These are phyloP conservation scores for Bombus superbus DNA, from an alignment of 1,140 invertebrate species.

Conservation along the genomic window DNA sequence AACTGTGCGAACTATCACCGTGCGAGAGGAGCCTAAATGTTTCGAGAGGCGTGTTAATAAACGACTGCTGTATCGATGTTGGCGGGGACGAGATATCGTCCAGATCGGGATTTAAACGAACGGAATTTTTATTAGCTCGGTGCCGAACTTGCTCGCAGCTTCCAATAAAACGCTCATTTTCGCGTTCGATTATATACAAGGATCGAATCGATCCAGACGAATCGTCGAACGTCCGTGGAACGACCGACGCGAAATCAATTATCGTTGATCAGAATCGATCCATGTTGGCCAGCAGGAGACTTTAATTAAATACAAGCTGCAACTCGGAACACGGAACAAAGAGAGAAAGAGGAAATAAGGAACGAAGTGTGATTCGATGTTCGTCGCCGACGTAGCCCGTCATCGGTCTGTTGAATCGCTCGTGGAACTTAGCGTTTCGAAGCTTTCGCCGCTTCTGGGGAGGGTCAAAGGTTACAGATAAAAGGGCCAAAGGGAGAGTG, in stretches of 20 bases:
- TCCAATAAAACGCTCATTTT: constrained; percentile 6
- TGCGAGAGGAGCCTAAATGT: too few relatives aligned
- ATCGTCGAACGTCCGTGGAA: background rate
- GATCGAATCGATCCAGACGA: background rate
- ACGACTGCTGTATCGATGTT: background rate
- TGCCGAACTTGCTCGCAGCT: background rate
- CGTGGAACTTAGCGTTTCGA: background rate
- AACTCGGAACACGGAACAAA: too few relatives aligned
- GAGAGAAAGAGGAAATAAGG: background rate
- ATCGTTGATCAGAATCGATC: constrained; percentile 14
- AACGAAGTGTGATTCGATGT: background rate
- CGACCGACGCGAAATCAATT: background rate
- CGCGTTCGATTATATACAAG: background rate
- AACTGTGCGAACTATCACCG: too few relatives aligned
- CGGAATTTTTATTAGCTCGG: constrained; percentile 4
- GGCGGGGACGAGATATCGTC: background rate
- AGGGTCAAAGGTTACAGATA: constrained; percentile 30
- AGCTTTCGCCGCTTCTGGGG: too few relatives aligned
- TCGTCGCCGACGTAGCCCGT: background rate
- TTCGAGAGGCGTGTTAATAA: background rate
- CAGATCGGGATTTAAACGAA: background rate
- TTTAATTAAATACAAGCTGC: constrained; percentile 23
- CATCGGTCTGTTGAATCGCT: background rate
- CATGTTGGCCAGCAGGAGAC: background rate
- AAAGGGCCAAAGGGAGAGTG: constrained; percentile 26